Base-by-base conservation (phyloP, 2,797 vertebrate genomes). In the Sciurus carolinensis region DNA sequence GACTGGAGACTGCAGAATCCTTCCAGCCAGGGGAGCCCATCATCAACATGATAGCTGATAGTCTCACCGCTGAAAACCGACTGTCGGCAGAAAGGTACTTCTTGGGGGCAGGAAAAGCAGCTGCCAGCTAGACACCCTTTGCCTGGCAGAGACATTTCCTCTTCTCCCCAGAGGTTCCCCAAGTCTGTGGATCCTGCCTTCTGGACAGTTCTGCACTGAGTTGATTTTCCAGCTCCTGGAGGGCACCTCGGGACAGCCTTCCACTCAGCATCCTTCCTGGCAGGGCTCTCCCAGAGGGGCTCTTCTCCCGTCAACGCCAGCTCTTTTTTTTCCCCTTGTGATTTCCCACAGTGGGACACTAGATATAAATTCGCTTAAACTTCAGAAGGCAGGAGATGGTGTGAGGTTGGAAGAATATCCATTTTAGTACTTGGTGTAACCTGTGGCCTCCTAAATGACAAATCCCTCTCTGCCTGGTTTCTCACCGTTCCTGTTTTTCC, bases 261-360 rank as follows among this genome's bases (percentile, higher is more conserved):
- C 69, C 26, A 24, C 22, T 69, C 36, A 30, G 20, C 47, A 1
- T 22, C 0, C 24, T 36, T 75, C n/a, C 1, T 1, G 0, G 1
- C 8, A 7, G 1, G 42, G 20, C 52, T n/a, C 20, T 85, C 54
- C 1, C 4, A 26, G 36, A 0, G 0, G 28, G 36, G 9, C 42
- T 15, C 54, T 59, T 75, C 26, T 79, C 28, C 57, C 5, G 52
- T 11, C 22, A 22, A 44, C 22, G 39, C 17, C 10, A 3, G 0
- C 20, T 28, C 67, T 79, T 52, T 62, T 4, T 33, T 67, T n/a
- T 15, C 54, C 7, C 36, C 22, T 66, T 28, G 3, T n/a, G 7
- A 36, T 72, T 87, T 69, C 33, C 4, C 7, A 4, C 24, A 14
- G 36, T n/a, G 36, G 42, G 33, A 2, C 30, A 4, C 24, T 33